Conservation (phyloP, 1,140 invertebrate species). For the Parasteatoda tepidariorum region DNA sequence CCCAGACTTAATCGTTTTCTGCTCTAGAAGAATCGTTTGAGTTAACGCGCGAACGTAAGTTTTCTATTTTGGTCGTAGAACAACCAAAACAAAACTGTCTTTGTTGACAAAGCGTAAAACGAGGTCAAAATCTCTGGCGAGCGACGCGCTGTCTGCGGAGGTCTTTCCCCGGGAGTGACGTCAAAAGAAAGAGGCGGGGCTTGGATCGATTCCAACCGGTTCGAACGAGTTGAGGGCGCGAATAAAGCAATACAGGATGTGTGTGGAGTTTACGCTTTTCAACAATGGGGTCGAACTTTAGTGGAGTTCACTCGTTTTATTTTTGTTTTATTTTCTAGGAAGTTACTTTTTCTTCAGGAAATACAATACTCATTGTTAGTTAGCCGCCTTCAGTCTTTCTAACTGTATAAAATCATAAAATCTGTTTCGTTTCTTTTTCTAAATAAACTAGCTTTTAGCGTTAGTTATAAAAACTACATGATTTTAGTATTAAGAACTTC, state of each 20-base stretch:
- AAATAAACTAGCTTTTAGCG: too few species aligned
- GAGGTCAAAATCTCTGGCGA: constrained; percentile 13
- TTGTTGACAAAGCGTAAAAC: constrained; percentile 29
- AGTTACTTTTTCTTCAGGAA: background rate
- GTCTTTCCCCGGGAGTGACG: constrained; percentile 31
- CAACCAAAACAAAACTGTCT: constrained; percentile 36
- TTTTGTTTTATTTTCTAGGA: background rate
- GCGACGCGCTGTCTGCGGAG: constrained; percentile 38
- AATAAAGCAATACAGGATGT: background rate
- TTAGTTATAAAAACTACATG: too few species aligned
- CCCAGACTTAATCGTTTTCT: background rate
- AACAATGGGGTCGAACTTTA: background rate
- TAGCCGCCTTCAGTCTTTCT: too few species aligned
- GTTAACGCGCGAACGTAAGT: background rate
- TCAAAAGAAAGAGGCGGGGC: constrained; percentile 2
- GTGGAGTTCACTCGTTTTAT: background rate
- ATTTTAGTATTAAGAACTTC: too few species aligned
- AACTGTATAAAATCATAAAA: too few species aligned
- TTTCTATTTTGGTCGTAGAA: background rate
- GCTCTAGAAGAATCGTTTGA: background rate
- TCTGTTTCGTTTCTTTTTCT: too few species aligned
- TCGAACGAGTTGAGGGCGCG: constrained; percentile 14
- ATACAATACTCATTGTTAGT: too few species aligned
- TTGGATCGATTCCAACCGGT: constrained; percentile 40
- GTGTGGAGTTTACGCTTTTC: background rate